phyloP scores from a whole-genome alignment of 2,888 invertebrate genomes.

The Drosophila mimetica region DNA sequence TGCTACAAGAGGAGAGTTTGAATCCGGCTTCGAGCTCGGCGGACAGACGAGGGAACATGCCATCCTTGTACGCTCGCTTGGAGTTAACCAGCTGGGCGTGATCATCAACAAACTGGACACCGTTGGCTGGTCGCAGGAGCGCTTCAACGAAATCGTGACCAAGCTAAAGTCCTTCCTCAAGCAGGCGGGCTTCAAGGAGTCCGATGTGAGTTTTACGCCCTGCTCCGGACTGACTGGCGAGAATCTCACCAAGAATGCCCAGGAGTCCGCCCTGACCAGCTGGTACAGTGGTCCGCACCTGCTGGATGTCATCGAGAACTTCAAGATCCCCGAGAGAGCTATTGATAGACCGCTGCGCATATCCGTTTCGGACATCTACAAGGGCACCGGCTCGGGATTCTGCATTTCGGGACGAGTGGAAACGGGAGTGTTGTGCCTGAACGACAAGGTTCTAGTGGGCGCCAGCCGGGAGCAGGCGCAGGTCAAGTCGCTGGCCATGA shows the following conservation, averaged over 20 bases:
- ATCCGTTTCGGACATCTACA: constrained; percentile 97
- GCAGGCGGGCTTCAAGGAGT: constrained; percentile 95
- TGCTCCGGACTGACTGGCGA: constrained; percentile 98
- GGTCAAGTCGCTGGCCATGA: constrained; percentile 91
- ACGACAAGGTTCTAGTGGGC: constrained; percentile 94
- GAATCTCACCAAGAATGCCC: constrained; percentile 91
- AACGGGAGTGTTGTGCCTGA: constrained; percentile 93
- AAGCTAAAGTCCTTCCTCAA: constrained; percentile 93
- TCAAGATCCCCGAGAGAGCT: constrained; percentile 94
- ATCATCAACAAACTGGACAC: constrained; percentile 99
- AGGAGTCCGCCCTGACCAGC: constrained; percentile 87
- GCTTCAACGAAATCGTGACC: constrained; percentile 94
- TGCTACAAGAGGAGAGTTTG: constrained; percentile 98
- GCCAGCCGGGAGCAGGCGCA: constrained; percentile 93
- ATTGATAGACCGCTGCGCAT: constrained; percentile 95
- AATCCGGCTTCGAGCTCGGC: constrained; percentile 98
- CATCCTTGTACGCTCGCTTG: constrained; percentile 93
- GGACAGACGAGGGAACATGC: constrained; percentile 99
- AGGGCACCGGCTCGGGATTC: constrained; percentile 95
- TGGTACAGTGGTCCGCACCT: constrained; percentile 95
- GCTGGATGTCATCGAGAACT: constrained; percentile 93
- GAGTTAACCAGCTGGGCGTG: constrained; percentile 96
- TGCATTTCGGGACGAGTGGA: constrained; percentile 96
- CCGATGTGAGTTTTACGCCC: constrained; percentile 94
- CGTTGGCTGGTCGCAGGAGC: constrained; percentile 94